phyloP scores from a whole-genome alignment of 2,113 vertebrate species.

The Lepus americanus region DNA sequence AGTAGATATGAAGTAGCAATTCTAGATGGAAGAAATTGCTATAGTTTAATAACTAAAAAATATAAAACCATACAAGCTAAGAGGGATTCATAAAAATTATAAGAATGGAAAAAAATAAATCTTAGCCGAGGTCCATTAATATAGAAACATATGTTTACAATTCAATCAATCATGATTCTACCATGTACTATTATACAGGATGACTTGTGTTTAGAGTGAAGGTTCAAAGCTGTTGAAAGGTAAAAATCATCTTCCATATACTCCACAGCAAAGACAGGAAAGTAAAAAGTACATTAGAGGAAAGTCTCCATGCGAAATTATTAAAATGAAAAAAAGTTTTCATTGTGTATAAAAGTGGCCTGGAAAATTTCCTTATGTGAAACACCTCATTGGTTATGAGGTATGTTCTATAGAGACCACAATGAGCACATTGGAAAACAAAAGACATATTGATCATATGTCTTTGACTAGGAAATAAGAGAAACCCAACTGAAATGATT shows the following conservation, averaged over 20 bases:
- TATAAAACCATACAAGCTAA: not conserved
- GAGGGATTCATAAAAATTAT: not conserved
- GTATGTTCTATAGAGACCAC: not conserved
- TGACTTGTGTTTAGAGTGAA: slow-evolving; percentile 14
- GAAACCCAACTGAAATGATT: slow-evolving; percentile 23
- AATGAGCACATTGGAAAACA: not conserved
- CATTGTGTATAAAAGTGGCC: slow-evolving; percentile 20
- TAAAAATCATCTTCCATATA: not conserved
- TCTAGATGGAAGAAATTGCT: not conserved
- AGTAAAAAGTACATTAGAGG: not conserved
- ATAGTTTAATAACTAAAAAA: not conserved
- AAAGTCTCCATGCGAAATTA: not conserved
- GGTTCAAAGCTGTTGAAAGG: not conserved
- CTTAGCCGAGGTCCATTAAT: not conserved
- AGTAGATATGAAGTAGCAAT: not conserved
- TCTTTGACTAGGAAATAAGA: not conserved
- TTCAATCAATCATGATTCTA: not conserved
- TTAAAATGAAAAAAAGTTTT: slow-evolving; percentile 5
- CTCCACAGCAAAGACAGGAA: slow-evolving; percentile 1
- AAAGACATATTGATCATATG: not conserved
- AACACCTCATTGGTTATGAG: not conserved
- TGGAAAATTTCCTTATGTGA: not conserved
- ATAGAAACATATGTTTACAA: not conserved
- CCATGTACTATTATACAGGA: not conserved
- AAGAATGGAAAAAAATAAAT: not conserved